Evolutionary conservation across 2,888 invertebrate species (phyloP).

Genomic region (Myopa tessellatipennis): DNA sequence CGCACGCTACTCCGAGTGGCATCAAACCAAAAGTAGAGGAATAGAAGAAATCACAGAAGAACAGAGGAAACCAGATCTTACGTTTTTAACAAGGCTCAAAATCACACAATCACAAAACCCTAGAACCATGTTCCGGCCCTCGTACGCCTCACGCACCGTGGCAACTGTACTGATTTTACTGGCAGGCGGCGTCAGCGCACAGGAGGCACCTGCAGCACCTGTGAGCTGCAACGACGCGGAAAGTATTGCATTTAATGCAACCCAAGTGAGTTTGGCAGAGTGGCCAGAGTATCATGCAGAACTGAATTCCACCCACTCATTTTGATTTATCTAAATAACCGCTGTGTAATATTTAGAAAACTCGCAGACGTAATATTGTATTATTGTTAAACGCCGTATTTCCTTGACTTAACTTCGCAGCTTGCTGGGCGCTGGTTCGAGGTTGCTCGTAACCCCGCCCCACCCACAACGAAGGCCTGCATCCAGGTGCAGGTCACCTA

Average conservation of each 20-base stretch:
- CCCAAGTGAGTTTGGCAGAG: constrained; percentile 7
- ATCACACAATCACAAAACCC: not conserved
- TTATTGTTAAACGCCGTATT: not conserved
- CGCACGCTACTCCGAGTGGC: not conserved
- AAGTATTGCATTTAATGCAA: constrained; percentile 4
- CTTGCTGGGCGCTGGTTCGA: constrained; percentile 46
- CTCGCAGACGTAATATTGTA: too few relatives aligned
- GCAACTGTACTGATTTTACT: not conserved
- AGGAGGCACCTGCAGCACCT: not conserved
- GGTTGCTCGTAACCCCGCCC: constrained; percentile 40
- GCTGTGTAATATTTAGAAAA: not conserved
- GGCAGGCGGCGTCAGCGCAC: constrained; percentile 4
- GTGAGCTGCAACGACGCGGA: not conserved
- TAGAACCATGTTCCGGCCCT: not conserved
- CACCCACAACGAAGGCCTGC: constrained; percentile 24
- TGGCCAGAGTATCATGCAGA: not conserved
- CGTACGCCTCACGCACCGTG: not conserved
- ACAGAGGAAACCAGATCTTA: not conserved
- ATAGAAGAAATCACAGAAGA: not conserved
- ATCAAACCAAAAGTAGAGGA: not conserved
- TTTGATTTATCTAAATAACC: too few relatives aligned
- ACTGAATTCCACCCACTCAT: not conserved
- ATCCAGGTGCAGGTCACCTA: too few relatives aligned
- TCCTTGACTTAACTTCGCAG: constrained; percentile 21
- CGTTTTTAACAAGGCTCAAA: too few relatives aligned